Base-by-base conservation (phyloP, 2,797 vertebrate genomes). In the Numenius phaeopus region DNA sequence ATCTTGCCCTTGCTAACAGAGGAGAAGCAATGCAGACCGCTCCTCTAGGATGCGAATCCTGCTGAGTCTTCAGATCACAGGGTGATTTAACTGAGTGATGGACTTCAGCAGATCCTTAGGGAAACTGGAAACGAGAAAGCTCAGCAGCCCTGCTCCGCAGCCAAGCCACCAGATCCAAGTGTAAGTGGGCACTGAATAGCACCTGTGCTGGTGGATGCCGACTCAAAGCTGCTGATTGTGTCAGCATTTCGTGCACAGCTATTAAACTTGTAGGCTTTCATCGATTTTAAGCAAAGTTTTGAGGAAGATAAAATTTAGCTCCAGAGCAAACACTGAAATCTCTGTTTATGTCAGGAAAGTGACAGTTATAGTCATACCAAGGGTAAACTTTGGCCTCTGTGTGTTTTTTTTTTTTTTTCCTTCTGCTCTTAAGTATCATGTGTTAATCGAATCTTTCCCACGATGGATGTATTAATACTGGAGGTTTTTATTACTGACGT, bases 31-130 rank as follows among this genome's bases (percentile, higher is more conserved):
- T 59, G n/a, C 47, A 49, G 30, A 11, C 39, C 30, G 4, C 58
- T 90, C 55, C n/a, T 76, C 67, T 42, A 82, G 62, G 61, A 59
- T 59, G 42, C 1, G 8, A 78, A 82, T 93, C 70, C 42, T 91
- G 58, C 80, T 79, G 87, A 97, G 70, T 73, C 70, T 90, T 90
- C 62, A 79, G 24, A 57, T 73, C 83, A 61, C 30, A 46, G n/a
- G 22, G 21, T 82, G 66, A 78, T 71, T 93, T 89, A 83, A 79
- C 75, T 83, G 34, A 71, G 46, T 61, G 61, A 69, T 58, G 76
- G 92, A 75, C 69, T 86, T 81, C 32, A 50, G 57, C 46, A 91
- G 30, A 67, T 83, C 82, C 78, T 37, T 75, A 32, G 79, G 42
- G 87, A 83, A 91, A 57, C 26, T 73, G 76, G 77, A 54, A 90